Evolutionary conservation across 2,113 vertebrate species (phyloP).

Genomic region (Phalacrocorax aristotelis): DNA sequence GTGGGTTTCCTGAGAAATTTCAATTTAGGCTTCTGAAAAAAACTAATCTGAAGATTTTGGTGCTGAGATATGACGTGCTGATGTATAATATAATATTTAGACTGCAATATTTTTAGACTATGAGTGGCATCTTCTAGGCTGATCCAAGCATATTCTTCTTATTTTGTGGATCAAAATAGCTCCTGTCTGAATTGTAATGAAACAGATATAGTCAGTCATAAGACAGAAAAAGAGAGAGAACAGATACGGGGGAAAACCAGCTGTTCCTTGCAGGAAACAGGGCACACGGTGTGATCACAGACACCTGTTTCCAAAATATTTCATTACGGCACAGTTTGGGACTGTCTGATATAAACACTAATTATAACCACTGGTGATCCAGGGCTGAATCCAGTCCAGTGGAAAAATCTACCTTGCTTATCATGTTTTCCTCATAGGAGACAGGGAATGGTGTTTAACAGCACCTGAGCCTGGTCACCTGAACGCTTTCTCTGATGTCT

Average conservation of each 20-base stretch:
- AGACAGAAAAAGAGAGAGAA: not conserved
- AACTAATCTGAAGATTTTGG: not conserved
- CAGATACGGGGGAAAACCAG: not conserved
- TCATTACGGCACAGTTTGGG: not conserved
- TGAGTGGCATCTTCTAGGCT: not conserved
- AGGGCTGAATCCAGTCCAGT: not conserved
- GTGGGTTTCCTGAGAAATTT: not conserved
- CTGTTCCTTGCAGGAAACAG: not conserved
- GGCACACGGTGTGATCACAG: not conserved
- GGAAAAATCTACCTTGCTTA: not conserved
- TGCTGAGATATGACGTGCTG: not conserved
- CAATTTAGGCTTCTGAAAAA: not conserved
- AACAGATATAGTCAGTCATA: not conserved
- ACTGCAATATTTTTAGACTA: not conserved
- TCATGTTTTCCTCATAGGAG: not conserved
- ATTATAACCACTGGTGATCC: not conserved
- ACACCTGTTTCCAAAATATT: not conserved
- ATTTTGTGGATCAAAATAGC: not conserved
- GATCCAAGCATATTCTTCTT: not conserved
- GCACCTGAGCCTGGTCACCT: not conserved
- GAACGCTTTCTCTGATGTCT: not conserved
- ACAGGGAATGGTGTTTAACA: not conserved
- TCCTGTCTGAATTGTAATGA: not conserved
- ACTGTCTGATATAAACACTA: not conserved
- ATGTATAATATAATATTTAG: not conserved